A percentile compares a stretch with the other conserved stretches of the same genome.
phyloP scores from a whole-genome alignment of 2,113 vertebrate species.

The Lycocorax pyrrhopterus region DNA sequence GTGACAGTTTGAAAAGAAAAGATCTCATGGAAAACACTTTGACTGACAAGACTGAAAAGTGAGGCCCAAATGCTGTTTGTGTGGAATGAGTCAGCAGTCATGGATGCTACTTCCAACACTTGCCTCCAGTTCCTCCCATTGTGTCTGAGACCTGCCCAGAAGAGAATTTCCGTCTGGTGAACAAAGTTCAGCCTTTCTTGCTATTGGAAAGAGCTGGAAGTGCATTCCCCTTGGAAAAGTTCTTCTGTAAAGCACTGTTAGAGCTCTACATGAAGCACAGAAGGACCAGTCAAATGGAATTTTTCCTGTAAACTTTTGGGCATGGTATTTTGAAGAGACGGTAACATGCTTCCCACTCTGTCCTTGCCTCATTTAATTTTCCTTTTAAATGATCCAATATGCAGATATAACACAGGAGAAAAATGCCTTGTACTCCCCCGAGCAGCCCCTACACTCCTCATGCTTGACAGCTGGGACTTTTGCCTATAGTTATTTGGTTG shows the following conservation, averaged over 20 bases:
- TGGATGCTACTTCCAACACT: background rate
- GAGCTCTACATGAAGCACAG: background rate
- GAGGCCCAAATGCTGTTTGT: background rate
- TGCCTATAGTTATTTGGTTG: background rate
- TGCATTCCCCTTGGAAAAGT: background rate
- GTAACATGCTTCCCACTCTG: slow-evolving; percentile 3
- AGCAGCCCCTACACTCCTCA: background rate
- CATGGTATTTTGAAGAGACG: background rate
- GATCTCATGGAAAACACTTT: background rate
- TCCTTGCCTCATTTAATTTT: slow-evolving; percentile 3
- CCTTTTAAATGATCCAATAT: background rate
- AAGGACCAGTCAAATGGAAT: background rate
- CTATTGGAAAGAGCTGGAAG: background rate
- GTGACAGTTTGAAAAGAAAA: background rate
- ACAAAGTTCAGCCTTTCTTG: background rate
- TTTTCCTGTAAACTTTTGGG: background rate
- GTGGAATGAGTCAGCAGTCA: background rate
- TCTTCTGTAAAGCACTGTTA: background rate
- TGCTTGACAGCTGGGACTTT: slow-evolving; percentile 16
- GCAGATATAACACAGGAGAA: background rate
- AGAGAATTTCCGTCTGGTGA: background rate
- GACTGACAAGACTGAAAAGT: background rate
- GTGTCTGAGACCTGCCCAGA: background rate
- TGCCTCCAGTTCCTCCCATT: background rate
- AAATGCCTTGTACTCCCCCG: background rate